Base-by-base conservation (phyloP, 2,113 vertebrate species). In the Hippocampus barbouri region DNA sequence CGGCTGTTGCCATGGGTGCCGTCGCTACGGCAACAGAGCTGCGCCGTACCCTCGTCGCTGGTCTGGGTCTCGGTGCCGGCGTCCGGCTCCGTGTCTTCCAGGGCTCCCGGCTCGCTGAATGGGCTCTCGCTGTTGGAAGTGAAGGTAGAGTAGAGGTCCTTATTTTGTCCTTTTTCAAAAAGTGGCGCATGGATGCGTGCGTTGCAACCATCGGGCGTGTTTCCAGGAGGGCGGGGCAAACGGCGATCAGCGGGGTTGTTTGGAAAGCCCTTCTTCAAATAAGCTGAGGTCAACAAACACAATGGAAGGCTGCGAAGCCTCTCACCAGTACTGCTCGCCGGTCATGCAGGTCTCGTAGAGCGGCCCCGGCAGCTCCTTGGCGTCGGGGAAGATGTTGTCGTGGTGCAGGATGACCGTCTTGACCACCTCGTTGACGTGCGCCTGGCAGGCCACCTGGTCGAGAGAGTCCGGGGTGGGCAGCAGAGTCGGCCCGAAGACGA, bases 261-360 rank as follows among this genome's bases (percentile, higher is more conserved):
- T 30, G 27, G 27, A 30, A 30, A 30, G 27, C 27, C 27, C 27
- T 30, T 30, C 27, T 30, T 30, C 27, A 30, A 30, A 30, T 30
- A 2, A 30, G 27, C 27, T 30, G 27, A 30, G 27, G 27, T 30
- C 27, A 18, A 18, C 14, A 2, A 23, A 68, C 20, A 43, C 72
- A 10, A 30, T 54, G 54, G 57, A 78, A 49, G 54, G 16, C 14
- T 5, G 41, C 3, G 38, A 1, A 30, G 27, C 11, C 1, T 10
- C 96, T 94, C 91, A 98, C 97, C 97, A 99, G 86, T 98, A 99
- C 84, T 99, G 96, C 62, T 96, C 96, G 62, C 95, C 95, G 60
- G 97, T 96, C 97, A 99, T 98, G 72, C 97, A 99, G 84, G 98
- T 99, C 92, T 99, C 97, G 75, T 99, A 99, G 16, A 98, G 92